phyloP scores from a whole-genome alignment of 1,140 invertebrate species.

The Anoplolepis gracilipes region DNA sequence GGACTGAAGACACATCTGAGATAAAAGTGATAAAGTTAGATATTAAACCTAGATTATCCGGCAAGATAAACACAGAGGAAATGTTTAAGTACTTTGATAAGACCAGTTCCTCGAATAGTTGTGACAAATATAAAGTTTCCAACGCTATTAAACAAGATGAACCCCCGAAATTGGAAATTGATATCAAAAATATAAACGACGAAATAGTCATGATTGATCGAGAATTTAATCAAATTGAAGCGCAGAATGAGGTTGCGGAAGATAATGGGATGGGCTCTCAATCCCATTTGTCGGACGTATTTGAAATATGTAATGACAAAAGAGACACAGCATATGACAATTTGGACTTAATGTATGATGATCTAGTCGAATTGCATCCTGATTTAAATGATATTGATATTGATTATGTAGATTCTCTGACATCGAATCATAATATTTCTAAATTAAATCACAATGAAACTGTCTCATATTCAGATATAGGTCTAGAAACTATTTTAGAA shows the following conservation, averaged over 20 bases:
- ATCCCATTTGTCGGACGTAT: conserved; percentile 13
- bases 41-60: conserved; percentile 78
- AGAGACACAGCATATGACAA: neutral
- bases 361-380: neutral
- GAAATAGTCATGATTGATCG: conserved; percentile 44
- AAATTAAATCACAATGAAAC: neutral
- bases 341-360: neutral
- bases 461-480: neutral
- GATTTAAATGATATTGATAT: neutral
- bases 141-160: conserved; percentile 6
- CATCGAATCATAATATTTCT: neutral
- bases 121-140: conserved; percentile 6
- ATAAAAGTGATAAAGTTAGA: conserved; percentile 72
- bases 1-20: conserved; percentile 20
- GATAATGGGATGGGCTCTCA: neutral
- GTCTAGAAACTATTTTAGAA: neutral
- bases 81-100: conserved; percentile 81
- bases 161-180: neutral
- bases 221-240: conserved; percentile 61
- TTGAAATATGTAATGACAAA: neutral
- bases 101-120: neutral
- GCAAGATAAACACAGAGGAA: conserved; percentile 79
- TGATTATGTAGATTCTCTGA: neutral
- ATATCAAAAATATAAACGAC: conserved; percentile 1
- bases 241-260: conserved; percentile 1